These are phyloP conservation scores for Microtus montanus DNA, from an alignment of 2,113 vertebrate genomes.

Conservation along the genomic window DNA sequence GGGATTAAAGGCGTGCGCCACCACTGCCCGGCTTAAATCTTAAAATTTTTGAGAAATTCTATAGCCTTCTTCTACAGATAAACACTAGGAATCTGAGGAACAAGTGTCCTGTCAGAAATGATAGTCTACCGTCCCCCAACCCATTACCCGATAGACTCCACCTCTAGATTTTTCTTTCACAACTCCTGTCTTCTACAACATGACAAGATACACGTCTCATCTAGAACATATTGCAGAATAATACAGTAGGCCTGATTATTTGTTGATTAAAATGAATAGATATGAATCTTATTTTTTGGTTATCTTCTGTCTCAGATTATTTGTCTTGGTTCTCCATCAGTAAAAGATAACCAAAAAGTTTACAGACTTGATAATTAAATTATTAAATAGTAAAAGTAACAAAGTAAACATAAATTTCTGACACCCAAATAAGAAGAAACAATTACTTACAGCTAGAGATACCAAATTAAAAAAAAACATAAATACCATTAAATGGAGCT, in stretches of 20 bases:
- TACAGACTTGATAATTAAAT: conserved; percentile 23
- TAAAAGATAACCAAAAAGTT: conserved; percentile 42
- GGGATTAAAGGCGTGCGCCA: too few species aligned
- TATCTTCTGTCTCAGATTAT: conserved; percentile 43
- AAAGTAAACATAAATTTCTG: conserved; percentile 41
- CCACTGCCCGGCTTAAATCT: background rate
- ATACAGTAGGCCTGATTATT: conserved; percentile 11
- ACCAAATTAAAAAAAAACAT: conserved; percentile 22
- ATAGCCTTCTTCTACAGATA: background rate
- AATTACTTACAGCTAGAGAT: conserved; percentile 35
- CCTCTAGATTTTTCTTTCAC: background rate
- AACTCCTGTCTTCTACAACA: background rate
- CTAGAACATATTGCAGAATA: background rate
- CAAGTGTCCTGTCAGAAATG: background rate
- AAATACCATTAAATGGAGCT: conserved; percentile 8
- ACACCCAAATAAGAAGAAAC: conserved; percentile 40
- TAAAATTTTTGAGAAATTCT: background rate
- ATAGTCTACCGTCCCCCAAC: background rate
- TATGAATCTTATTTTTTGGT: conserved; percentile 18
- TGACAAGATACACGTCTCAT: background rate
- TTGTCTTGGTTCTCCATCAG: background rate
- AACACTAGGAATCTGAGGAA: conserved; percentile 21
- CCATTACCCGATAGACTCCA: background rate
- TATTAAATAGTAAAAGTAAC: background rate
- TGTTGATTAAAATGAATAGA: conserved; percentile 35